Percentiles rank a stretch among this genome's conserved stretches.
Conservation (phyloP, 1,140 invertebrate genomes). For the Caenorhabditis elegans region DNA sequence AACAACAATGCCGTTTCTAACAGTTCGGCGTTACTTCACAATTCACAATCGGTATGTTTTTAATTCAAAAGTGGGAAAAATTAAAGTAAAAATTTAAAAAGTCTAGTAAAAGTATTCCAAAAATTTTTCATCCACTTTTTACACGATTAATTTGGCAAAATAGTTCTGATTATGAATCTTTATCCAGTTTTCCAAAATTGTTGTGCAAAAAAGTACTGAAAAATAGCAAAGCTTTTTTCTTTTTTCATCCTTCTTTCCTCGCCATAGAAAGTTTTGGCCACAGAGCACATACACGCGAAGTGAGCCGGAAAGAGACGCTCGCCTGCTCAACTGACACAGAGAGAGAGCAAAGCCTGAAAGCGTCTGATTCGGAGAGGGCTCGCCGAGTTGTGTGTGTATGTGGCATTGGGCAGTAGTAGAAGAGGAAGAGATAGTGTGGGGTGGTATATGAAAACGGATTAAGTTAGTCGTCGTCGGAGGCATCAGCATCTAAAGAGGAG, state of each 20-base stretch:
- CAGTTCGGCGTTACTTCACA: not conserved
- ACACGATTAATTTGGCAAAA: no score
- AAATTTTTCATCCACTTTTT: no score
- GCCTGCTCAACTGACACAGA: not conserved
- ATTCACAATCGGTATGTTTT: slow-evolving; percentile 6
- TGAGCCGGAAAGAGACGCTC: slow-evolving; percentile 25
- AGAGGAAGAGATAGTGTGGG: slow-evolving; percentile 1
- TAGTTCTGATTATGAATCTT: no score
- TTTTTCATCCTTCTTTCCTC: not conserved
- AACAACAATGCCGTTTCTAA: not conserved
- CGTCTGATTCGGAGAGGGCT: slow-evolving; percentile 5
- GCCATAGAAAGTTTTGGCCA: slow-evolving; percentile 12
- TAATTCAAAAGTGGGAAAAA: no score
- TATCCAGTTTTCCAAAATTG: no score
- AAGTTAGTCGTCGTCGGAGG: slow-evolving; percentile 2
- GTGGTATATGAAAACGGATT: slow-evolving; percentile 29
- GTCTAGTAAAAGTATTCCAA: no score
- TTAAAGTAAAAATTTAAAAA: no score
- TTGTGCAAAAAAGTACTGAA: not conserved
- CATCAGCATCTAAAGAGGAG: not conserved
- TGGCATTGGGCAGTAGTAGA: not conserved
- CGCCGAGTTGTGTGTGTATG: not conserved
- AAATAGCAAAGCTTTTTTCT: not conserved
- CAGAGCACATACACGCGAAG: slow-evolving; percentile 23
- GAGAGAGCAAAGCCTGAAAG: not conserved